Conservation (phyloP, 2,797 vertebrate species). For the Spheniscus humboldti region DNA sequence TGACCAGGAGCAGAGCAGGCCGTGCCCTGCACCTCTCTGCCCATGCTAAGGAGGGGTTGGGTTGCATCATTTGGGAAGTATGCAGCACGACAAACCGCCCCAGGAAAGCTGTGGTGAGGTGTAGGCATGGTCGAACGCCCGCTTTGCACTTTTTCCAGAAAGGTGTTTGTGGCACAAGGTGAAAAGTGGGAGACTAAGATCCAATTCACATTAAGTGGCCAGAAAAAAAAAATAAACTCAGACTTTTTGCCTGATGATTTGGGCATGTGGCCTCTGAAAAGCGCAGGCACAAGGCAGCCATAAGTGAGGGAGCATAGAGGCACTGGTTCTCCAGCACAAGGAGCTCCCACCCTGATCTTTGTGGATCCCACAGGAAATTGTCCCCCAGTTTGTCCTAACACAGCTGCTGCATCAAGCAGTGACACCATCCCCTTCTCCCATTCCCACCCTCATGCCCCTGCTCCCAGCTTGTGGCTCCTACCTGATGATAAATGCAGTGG, state of each 20-base stretch:
- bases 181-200: neutral
- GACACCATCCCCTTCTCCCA: neutral
- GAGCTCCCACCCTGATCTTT: neutral
- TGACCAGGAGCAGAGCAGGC: neutral
- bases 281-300: neutral
- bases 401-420: neutral
- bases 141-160: neutral
- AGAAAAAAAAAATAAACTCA: neutral
- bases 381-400: neutral
- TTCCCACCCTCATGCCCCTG: neutral
- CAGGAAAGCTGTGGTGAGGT: neutral
- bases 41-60: rapidly evolving
- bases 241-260: neutral
- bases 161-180: neutral
- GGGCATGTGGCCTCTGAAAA: neutral
- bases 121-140: rapidly evolving
- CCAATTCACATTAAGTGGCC: rapidly evolving
- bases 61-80: neutral
- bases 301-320: too few species aligned
- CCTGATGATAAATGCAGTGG: neutral
- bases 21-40: neutral
- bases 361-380: neutral
- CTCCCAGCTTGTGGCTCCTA: neutral
- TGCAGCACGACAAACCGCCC: neutral
- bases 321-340: neutral